Evolutionary conservation across 30 jellyfish, hydroid and myxozoan species (phyloP).

Genomic region (Rhopilema esculentum): DNA sequence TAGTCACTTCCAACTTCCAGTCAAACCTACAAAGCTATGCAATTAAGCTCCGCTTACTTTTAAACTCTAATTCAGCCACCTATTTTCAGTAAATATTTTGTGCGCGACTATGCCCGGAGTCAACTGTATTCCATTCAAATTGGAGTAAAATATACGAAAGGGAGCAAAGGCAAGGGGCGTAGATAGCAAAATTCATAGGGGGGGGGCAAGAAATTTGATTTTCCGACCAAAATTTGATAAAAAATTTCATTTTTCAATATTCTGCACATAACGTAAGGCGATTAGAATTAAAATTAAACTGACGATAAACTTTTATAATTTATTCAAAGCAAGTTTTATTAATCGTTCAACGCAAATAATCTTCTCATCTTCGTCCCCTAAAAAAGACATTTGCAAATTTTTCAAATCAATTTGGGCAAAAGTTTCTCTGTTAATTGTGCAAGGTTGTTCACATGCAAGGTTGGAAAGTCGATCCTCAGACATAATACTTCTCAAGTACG

Average conservation of each 20-base stretch:
- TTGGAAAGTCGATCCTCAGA: constrained; percentile 49
- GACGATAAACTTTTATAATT: background rate
- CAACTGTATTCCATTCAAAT: too few relatives aligned
- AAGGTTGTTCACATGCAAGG: constrained; percentile 52
- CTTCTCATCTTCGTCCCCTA: too few relatives aligned
- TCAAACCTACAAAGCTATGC: too few relatives aligned
- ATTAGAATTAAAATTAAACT: background rate
- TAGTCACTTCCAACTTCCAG: too few relatives aligned
- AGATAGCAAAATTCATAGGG: background rate
- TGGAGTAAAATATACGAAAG: too few relatives aligned
- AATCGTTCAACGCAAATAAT: background rate
- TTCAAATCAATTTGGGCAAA: constrained; percentile 35
- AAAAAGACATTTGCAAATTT: constrained; percentile 17
- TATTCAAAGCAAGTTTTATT: too few relatives aligned
- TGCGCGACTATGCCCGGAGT: too few relatives aligned
- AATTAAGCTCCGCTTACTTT: too few relatives aligned
- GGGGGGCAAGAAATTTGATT: background rate
- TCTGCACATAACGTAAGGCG: background rate
- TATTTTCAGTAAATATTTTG: too few relatives aligned
- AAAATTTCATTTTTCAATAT: too few relatives aligned
- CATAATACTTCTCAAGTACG: constrained; percentile 35
- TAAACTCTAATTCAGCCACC: too few relatives aligned
- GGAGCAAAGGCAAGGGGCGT: background rate
- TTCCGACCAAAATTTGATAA: background rate
- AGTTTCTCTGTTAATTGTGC: constrained; percentile 36